Base-by-base conservation (phyloP, 2,888 invertebrate genomes). In the Desoria tigrina region DNA sequence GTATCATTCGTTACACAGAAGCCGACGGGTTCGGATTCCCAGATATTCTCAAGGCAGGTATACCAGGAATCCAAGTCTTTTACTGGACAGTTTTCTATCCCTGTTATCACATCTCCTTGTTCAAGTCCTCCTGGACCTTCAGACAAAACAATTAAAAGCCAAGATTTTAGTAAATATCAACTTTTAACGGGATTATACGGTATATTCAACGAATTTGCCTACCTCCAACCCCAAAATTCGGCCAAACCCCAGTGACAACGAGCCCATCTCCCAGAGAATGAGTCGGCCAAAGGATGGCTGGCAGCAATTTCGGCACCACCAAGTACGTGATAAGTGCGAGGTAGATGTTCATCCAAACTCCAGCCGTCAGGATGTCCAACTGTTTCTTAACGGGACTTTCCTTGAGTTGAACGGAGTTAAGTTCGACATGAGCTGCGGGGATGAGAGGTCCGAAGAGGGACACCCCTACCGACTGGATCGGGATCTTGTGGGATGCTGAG, bases 321-420 rank as follows among this genome's bases (percentile, higher is more conserved):
- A 76, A 72, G 51, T 74, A 76, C 3, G 74, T 68, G n/a, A 76
- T 73, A 2, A 74, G 55, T 32, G 74, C 72, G 16, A 76, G 57
- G 45, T 74, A 74, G 55, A 74, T 67, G 57, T 76, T 76, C 74
- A 74, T 74, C 76, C 74, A 76, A 18, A 76, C 74, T 11, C 69
- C 69, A 16, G 76, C 74, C n/a, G 76, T 73, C 23, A 76, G 60
- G 65, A 76, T 76, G 54, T 76, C 76, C 42, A 76, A 51, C 53
- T 76, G 76, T 50, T 74, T 74, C 42, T 71, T 70, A 21, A 76
- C 51, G 14, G 64, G 60, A 0, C 74, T 68, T 54, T 76, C 76
- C 42, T 65, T 68, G 32, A 76, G 50, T 54, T 73, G 74, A 42
- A 61, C 61, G 11, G 76, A 76, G 65, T 74, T 74, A 28, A 76